Conservation (phyloP, 2,888 invertebrate species). For the Loripinus fragilis region DNA sequence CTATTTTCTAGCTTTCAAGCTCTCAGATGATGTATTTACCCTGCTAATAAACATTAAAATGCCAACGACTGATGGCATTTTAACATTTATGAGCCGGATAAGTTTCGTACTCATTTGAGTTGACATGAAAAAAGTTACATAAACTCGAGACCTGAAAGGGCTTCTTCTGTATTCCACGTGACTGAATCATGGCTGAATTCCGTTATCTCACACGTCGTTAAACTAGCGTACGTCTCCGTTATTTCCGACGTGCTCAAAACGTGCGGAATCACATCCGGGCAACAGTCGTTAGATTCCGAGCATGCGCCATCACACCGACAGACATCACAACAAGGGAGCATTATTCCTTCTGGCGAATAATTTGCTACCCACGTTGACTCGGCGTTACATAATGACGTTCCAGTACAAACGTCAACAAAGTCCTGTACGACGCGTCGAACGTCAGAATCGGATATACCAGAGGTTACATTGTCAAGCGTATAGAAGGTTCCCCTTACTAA, state of each 20-base stretch:
- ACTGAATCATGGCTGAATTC: neutral
- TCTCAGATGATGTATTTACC: too few relatives aligned
- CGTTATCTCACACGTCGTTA: neutral
- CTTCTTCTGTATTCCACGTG: neutral
- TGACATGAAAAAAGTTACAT: too few relatives aligned
- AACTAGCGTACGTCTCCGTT: neutral
- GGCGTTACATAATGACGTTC: neutral
- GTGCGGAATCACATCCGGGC: neutral
- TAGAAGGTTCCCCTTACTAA: too few relatives aligned
- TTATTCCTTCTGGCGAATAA: neutral
- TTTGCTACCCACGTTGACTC: neutral
- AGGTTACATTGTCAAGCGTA: too few relatives aligned
- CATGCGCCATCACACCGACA: neutral
- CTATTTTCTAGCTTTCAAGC: too few relatives aligned
- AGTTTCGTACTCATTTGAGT: too few relatives aligned
- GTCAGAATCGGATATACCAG: neutral
- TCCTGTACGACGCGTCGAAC: neutral
- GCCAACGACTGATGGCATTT: too few relatives aligned
- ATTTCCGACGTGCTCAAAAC: neutral
- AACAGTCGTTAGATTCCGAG: neutral
- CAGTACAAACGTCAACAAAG: neutral
- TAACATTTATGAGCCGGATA: too few relatives aligned
- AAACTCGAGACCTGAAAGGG: too few relatives aligned
- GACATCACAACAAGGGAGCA: neutral
- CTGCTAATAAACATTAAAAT: too few relatives aligned